A percentile compares a stretch with the other conserved stretches of the same genome.
Conservation (phyloP, 2,888 invertebrate species). For the Homarus gammarus region DNA sequence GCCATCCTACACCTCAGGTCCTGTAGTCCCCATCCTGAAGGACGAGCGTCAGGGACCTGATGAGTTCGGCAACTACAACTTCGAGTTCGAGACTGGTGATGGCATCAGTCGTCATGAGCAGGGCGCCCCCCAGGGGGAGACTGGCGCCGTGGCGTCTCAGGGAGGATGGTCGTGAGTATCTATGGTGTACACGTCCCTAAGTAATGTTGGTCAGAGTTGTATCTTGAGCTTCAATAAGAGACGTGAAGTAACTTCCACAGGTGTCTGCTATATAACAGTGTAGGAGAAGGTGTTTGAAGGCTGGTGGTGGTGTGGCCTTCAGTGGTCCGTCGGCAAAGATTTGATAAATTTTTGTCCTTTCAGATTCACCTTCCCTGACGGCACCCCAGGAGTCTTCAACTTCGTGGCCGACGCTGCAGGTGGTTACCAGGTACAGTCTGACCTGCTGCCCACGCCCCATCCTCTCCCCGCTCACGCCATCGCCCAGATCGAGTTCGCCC, state of each 20-base stretch:
- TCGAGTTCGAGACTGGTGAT: conserved; percentile 33
- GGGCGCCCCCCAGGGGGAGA: conserved; percentile 22
- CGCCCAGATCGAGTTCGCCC: conserved; percentile 65
- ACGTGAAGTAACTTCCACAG: neutral
- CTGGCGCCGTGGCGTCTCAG: conserved; percentile 24
- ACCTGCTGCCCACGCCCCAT: conserved; percentile 60
- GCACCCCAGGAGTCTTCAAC: conserved; percentile 46
- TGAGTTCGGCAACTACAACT: conserved; percentile 29
- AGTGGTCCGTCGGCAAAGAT: neutral
- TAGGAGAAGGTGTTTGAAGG: too few relatives aligned
- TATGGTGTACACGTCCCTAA: neutral
- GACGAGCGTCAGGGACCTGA: conserved; percentile 47
- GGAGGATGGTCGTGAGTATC: conserved; percentile 27
- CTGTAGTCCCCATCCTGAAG: conserved; percentile 43
- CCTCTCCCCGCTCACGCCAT: conserved; percentile 62
- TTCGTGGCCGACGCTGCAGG: conserved; percentile 70
- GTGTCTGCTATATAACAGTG: too few relatives aligned
- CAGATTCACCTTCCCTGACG: conserved; percentile 73
- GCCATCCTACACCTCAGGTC: conserved; percentile 21
- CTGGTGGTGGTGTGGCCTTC: too few relatives aligned
- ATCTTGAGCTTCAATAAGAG: neutral
- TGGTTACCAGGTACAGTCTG: conserved; percentile 47
- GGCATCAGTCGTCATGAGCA: conserved; percentile 32
- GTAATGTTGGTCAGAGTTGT: neutral
- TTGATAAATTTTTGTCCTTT: neutral